Percentiles rank a stretch among this genome's conserved stretches.
These are phyloP conservation scores for Hyles vespertilio DNA, from an alignment of 1,140 invertebrate genomes.

Conservation along the genomic window DNA sequence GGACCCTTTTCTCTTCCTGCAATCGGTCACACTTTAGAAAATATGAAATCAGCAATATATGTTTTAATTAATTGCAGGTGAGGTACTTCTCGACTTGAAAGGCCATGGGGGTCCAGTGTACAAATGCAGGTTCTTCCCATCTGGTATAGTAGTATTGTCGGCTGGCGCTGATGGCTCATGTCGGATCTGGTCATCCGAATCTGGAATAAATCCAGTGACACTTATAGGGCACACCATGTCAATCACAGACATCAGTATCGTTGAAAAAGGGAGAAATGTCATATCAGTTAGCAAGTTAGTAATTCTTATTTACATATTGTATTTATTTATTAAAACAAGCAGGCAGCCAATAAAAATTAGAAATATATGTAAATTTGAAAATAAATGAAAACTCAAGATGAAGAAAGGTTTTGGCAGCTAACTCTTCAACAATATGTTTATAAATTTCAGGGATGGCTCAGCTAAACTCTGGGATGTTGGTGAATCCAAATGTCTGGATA, in stretches of 20 bases:
- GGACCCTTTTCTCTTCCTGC: no score
- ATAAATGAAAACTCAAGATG: no score
- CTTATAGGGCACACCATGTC: conserved; percentile 81
- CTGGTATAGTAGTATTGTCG: conserved; percentile 81
- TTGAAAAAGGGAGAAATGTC: conserved; percentile 85
- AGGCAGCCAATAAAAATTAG: not conserved
- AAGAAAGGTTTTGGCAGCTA: no score
- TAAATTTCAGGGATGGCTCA: conserved; percentile 78
- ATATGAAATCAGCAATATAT: no score
- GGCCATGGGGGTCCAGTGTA: conserved; percentile 84
- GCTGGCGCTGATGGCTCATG: conserved; percentile 83
- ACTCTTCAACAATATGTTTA: no score
- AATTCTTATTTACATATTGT: conserved; percentile 3
- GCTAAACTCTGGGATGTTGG: conserved; percentile 85
- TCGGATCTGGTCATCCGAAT: conserved; percentile 83
- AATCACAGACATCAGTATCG: conserved; percentile 80
- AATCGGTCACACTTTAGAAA: no score
- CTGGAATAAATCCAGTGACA: conserved; percentile 81
- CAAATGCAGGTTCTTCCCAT: conserved; percentile 83
- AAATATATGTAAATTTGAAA: no score
- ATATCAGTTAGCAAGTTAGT: conserved; percentile 80
- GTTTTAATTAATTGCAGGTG: conserved; percentile 43
- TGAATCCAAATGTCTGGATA: conserved; percentile 75
- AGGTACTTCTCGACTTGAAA: conserved; percentile 76
- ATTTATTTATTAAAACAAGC: not conserved